These are phyloP conservation scores for Cydia pomonella DNA, from an alignment of 1,140 invertebrate species.

Conservation along the genomic window DNA sequence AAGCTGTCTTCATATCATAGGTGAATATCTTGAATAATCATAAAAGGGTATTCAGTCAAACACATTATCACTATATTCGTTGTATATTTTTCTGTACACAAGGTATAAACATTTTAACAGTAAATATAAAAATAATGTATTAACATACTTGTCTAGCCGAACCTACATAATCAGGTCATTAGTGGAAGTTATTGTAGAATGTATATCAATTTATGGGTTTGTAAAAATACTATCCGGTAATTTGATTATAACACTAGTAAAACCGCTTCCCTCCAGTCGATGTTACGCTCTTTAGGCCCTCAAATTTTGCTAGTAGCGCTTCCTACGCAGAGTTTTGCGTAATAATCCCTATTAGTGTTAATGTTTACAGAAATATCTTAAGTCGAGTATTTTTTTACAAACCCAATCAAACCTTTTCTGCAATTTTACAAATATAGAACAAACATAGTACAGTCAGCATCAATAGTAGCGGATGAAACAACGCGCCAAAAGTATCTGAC, in stretches of 20 bases:
- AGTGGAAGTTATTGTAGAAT: conserved; percentile 48
- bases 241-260: too few relatives aligned
- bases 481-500: too few relatives aligned
- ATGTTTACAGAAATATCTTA: not conserved
- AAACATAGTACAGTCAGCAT: too few relatives aligned
- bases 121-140: conserved; percentile 35
- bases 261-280: too few relatives aligned
- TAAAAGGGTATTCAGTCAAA: conserved; percentile 46
- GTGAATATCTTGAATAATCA: too few relatives aligned
- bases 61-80: conserved; percentile 44
- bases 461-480: too few relatives aligned
- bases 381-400: not conserved
- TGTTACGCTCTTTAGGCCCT: too few relatives aligned
- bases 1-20: too few relatives aligned
- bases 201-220: not conserved
- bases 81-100: conserved; percentile 50
- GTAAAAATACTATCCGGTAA: not conserved
- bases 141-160: conserved; percentile 62
- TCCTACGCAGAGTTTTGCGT: too few relatives aligned
- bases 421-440: not conserved
- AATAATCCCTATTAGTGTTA: too few relatives aligned
- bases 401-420: not conserved
- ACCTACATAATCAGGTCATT: conserved; percentile 60
- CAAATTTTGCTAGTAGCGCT: too few relatives aligned
- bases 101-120: conserved; percentile 36